phyloP scores from a whole-genome alignment of 2,113 vertebrate genomes.

The Eira barbara region DNA sequence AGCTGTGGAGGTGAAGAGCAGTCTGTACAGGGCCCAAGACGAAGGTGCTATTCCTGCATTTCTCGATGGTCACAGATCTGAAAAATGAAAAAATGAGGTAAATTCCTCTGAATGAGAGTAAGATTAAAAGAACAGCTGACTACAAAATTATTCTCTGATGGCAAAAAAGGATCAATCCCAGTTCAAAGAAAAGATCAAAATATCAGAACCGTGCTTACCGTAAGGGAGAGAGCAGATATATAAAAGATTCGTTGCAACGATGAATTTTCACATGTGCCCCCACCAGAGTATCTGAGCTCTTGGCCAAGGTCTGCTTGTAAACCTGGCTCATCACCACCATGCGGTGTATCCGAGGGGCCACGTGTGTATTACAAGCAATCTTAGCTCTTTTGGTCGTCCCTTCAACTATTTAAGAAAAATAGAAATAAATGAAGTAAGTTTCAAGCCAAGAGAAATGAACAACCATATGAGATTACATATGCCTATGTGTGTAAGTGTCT shows the following conservation, averaged over 20 bases:
- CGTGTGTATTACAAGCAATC: conserved; percentile 88
- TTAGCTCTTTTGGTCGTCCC: conserved; percentile 92
- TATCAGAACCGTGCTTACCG: conserved; percentile 81
- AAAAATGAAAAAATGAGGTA: background rate
- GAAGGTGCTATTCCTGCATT: conserved; percentile 92
- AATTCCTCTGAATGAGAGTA: background rate
- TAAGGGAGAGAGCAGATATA: conserved; percentile 96
- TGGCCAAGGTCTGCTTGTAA: conserved; percentile 94
- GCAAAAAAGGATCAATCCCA: background rate
- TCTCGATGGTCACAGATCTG: conserved; percentile 95
- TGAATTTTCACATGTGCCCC: conserved; percentile 93
- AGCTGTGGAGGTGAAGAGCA: conserved; percentile 90
- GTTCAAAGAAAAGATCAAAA: background rate
- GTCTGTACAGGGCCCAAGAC: conserved; percentile 93
- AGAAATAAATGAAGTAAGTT: background rate
- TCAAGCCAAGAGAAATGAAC: background rate
- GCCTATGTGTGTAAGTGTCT: background rate
- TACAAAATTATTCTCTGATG: conserved; percentile 8
- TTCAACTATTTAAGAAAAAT: conserved; percentile 86
- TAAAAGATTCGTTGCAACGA: conserved; percentile 92
- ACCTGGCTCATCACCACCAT: conserved; percentile 96
- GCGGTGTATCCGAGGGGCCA: conserved; percentile 87
- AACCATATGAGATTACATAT: background rate
- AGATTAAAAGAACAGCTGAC: background rate
- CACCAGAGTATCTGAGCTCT: conserved; percentile 92